phyloP scores from a whole-genome alignment of 2,113 vertebrate genomes.

The Candoia aspera region DNA sequence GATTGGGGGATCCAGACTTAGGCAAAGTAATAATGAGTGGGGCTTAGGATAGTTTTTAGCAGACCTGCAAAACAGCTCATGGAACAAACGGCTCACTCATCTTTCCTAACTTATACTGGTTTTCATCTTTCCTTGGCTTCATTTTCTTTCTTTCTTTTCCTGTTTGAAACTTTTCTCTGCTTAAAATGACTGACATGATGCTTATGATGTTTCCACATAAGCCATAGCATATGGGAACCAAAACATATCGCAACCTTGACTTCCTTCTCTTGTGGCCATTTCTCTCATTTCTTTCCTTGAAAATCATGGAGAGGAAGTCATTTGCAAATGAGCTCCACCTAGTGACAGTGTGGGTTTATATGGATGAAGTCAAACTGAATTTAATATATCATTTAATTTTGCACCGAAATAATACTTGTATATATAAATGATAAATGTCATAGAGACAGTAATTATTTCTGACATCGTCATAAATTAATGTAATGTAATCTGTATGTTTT shows the following conservation, averaged over 20 bases:
- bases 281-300: background rate
- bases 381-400: background rate
- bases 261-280: background rate
- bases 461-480: background rate
- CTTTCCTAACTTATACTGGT: background rate
- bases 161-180: background rate
- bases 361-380: background rate
- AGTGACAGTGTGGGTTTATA: background rate
- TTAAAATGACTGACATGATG: background rate
- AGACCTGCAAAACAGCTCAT: background rate
- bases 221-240: background rate
- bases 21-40: background rate
- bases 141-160: background rate
- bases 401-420: background rate
- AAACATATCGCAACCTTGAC: background rate
- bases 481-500: background rate
- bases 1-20: background rate
- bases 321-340: background rate
- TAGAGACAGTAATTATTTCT: conserved; percentile 1
- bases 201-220: background rate
- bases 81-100: background rate
- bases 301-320: background rate
- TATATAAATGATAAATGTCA: background rate
- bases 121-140: background rate
- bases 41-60: background rate